phyloP scores from a whole-genome alignment of 2,888 invertebrate species.

The Drosophila prostipennis region DNA sequence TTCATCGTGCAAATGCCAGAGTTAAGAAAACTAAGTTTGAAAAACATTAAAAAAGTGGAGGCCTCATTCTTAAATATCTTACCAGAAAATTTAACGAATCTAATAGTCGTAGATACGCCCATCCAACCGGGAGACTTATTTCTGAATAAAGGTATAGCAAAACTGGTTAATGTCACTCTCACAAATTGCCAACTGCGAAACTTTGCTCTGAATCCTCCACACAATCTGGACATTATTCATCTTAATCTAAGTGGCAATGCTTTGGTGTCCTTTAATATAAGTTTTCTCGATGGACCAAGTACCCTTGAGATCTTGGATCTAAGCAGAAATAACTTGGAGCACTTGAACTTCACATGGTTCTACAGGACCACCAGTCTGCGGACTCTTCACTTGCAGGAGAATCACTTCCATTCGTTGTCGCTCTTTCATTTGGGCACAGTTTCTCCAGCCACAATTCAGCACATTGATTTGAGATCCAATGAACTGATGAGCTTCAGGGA shows the following conservation, averaged over 20 bases:
- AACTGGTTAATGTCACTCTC: slow-evolving; percentile 66
- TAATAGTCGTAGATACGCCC: slow-evolving; percentile 58
- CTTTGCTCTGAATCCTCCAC: slow-evolving; percentile 51
- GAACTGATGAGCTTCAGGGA: slow-evolving; percentile 54
- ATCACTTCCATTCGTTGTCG: slow-evolving; percentile 64
- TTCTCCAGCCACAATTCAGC: slow-evolving; percentile 31
- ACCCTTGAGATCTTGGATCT: slow-evolving; percentile 73
- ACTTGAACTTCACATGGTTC: slow-evolving; percentile 68
- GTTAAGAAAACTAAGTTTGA: slow-evolving; percentile 50
- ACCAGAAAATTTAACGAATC: slow-evolving; percentile 62
- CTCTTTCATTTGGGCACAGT: slow-evolving; percentile 50
- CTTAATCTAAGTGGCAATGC: slow-evolving; percentile 80
- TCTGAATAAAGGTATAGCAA: slow-evolving; percentile 23
- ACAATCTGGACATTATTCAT: slow-evolving; percentile 30
- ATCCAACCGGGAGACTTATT: slow-evolving; percentile 54
- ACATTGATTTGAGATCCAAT: slow-evolving; percentile 71
- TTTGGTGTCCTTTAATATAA: slow-evolving; percentile 49
- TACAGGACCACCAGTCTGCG: slow-evolving; percentile 57
- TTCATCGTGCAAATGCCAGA: slow-evolving; percentile 45
- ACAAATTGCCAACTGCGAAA: slow-evolving; percentile 64
- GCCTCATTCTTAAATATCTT: slow-evolving; percentile 57
- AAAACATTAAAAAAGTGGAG: slow-evolving; percentile 55
- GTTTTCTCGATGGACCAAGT: slow-evolving; percentile 7
- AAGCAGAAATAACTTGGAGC: slow-evolving; percentile 72
- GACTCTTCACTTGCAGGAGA: slow-evolving; percentile 61